Evolutionary conservation across 2,113 vertebrate genomes (phyloP).

Genomic region (Theropithecus gelada): DNA sequence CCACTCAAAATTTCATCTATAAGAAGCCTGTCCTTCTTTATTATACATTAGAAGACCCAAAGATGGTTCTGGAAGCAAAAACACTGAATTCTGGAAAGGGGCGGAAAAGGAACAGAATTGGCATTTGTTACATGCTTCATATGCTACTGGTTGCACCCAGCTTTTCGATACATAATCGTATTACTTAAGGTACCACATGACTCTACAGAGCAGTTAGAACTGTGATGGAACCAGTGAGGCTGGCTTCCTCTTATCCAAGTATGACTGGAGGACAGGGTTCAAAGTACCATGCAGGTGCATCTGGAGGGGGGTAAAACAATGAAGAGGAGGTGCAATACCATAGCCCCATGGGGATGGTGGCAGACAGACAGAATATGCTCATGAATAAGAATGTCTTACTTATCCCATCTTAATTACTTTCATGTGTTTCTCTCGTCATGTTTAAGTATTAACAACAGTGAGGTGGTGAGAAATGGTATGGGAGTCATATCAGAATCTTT

Average conservation of each 20-base stretch:
- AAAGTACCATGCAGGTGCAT: neutral
- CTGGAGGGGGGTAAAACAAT: neutral
- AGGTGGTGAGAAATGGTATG: neutral
- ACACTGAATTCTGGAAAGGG: neutral
- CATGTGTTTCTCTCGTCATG: slow-evolving; percentile 54
- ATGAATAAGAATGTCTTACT: slow-evolving; percentile 63
- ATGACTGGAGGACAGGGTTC: neutral
- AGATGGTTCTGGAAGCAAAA: neutral
- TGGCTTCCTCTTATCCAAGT: neutral
- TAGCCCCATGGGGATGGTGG: neutral
- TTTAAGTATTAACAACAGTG: slow-evolving; percentile 7
- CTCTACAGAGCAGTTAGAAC: neutral
- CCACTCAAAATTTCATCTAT: neutral
- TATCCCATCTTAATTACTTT: slow-evolving; percentile 58
- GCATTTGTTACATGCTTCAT: neutral
- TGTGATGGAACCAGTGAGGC: neutral
- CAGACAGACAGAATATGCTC: slow-evolving; percentile 4
- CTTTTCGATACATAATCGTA: neutral
- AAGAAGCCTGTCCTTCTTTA: neutral
- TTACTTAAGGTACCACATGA: neutral
- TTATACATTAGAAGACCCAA: neutral
- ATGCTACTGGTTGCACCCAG: neutral
- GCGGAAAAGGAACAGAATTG: neutral
- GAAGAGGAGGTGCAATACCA: neutral
- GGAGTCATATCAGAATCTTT: neutral